Evolutionary conservation across 2,113 vertebrate species (phyloP), one percentile per base, ranked within the genome.

Genomic region (Shinisaurus crocodilurus): DNA sequence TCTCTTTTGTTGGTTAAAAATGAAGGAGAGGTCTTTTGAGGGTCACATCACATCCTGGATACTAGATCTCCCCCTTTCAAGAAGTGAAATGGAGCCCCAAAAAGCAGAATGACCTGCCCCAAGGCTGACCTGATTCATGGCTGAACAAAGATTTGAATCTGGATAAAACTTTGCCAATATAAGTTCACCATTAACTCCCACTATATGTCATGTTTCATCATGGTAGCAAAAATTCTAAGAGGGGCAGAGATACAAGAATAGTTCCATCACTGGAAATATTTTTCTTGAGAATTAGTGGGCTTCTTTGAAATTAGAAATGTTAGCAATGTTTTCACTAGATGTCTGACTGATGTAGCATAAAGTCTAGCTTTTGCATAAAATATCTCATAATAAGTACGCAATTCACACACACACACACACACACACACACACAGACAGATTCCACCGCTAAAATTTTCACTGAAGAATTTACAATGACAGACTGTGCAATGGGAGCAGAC

Each of bases 391-490:
- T 88, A 7, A 85, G 37, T 2, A 0, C 20, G 40, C 23, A 88
- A 90, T 15, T 74, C 89, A 45, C 9, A 74, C n/a, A 84, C 70
- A 67, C n/a, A 54, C 16, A 10, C n/a, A 84, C 70, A 67, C n/a
- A 54, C 16, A 10, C n/a, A n/a, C n/a, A n/a, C n/a, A n/a, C n/a
- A 84, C 70, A 67, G n/a, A 54, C 16, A 10, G 15, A 18, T 77
- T 40, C 0, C 50, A 91, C 5, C 7, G 23, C 80, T 72, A 34
- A 85, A 0, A 79, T n/a, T 87, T 94, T 91, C 89, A 27, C 65
- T 75, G 60, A 90, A 92, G 89, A 88, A 87, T 75, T 91, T 93
- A 67, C 69, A 92, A 80, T 48, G 12, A 85, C 34, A 93, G 37
- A 76, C 77, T 82, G 15, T 88, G 63, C 92, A 93, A 83, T n/a